Base-by-base conservation (phyloP, 2,888 invertebrate genomes). In the Tipula vernalis region DNA sequence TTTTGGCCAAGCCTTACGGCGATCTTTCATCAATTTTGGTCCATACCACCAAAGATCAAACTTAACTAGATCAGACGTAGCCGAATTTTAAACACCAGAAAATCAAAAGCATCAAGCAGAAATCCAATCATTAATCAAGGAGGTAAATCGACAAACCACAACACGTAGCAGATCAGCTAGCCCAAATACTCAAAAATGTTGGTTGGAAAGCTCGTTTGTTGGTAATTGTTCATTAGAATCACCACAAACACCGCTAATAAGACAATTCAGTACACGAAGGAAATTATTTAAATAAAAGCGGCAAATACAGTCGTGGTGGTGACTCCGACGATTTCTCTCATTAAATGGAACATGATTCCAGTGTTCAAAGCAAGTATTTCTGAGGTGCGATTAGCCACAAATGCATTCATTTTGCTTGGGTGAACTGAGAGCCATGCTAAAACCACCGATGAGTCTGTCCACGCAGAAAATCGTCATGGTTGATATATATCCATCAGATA, bases 171-270 rank as follows among this genome's bases (percentile, higher is more conserved):
- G 91, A 88, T 91, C 91, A 87, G 88, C 91, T 89, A 92, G 91
- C 89, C 91, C 91, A 86, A 91, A 91, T 89, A 91, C 91, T 89
- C 91, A 91, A 89, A 91, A 97, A 89, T 96, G 95, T 91, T 98
- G 98, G 98, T 93, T 98, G 91, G 98, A 98, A 91, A 97, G 97
- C 92, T 97, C 97, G 88, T 98, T 98, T 91, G 96, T 96, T 88
- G 96, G 96, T 89, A 96, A 95, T 89, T 95, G 96, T 89, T 97
- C 97, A 3, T 92, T 96, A 90, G 97, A 97, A 89, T 96, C 96
- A 86, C 97, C 97, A 18, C 96, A 96, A 91, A 96, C 96, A 87
- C 96, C 97, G 57, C 92, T 95, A 89, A 94, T 93, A n/a, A 88
- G 93, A 94, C 88, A 90, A 89, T 87, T 87, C 87, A 90, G 88